These are phyloP conservation scores for Desmophyllum pertusum DNA, from an alignment of 92 coral and sea anemone genomes.

Conservation along the genomic window DNA sequence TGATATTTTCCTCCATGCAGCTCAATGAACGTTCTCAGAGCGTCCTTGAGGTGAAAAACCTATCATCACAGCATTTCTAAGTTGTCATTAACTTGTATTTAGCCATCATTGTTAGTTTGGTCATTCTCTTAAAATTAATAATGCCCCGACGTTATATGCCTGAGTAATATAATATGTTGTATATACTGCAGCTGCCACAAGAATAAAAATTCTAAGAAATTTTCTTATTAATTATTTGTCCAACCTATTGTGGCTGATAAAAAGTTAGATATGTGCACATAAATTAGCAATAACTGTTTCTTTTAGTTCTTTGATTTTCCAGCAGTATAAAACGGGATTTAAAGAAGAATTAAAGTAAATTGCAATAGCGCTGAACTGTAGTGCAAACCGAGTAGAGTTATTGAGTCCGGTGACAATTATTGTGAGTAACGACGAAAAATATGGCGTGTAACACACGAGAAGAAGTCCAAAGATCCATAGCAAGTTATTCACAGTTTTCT, in stretches of 20 bases:
- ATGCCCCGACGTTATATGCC: too few species aligned
- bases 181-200: too few species aligned
- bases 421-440: not conserved
- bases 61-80: too few species aligned
- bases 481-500: conserved; percentile 18
- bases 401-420: not conserved
- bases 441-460: not conserved
- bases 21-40: too few species aligned
- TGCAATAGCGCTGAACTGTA: not conserved
- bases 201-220: too few species aligned
- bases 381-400: conserved; percentile 24
- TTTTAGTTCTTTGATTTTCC: conserved; percentile 42
- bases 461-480: conserved; percentile 13
- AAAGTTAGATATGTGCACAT: not conserved
- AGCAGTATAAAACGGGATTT: conserved; percentile 45
- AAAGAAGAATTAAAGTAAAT: conserved; percentile 31
- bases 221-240: too few species aligned
- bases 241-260: not conserved
- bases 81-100: too few species aligned
- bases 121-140: too few species aligned
- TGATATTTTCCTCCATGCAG: too few species aligned
- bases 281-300: not conserved
- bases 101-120: too few species aligned
- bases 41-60: too few species aligned
- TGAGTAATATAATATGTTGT: too few species aligned